Conservation (phyloP, 2,797 vertebrate species). For the Huso huso region DNA sequence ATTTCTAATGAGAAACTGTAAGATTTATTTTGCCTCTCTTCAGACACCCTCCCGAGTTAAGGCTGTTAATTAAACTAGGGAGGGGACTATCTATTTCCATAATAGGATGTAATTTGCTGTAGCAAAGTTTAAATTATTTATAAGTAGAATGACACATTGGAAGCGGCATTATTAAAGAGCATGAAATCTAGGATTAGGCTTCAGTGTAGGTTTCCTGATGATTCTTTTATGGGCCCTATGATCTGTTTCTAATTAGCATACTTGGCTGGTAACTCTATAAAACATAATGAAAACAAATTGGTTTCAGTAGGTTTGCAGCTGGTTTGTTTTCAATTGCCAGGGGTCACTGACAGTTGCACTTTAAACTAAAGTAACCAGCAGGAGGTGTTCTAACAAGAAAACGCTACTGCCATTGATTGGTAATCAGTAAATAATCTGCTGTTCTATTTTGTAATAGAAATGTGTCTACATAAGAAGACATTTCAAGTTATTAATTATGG, state of each 20-base stretch:
- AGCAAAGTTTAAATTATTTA: slow-evolving; percentile 13
- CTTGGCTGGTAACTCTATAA: background rate
- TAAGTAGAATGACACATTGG: too few species aligned
- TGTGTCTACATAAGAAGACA: too few species aligned
- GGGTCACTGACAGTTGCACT: slow-evolving; percentile 2
- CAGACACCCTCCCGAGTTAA: slow-evolving; percentile 49
- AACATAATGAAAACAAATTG: slow-evolving; percentile 7
- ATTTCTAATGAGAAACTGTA: background rate
- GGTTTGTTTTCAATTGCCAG: background rate
- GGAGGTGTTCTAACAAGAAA: too few species aligned
- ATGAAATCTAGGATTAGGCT: too few species aligned
- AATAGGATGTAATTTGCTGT: background rate
- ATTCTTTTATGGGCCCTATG: slow-evolving; percentile 13
- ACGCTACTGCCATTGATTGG: too few species aligned
- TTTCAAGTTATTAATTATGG: too few species aligned
- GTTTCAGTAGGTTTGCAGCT: slow-evolving; percentile 7
- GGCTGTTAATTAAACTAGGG: slow-evolving; percentile 48
- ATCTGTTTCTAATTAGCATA: slow-evolving; percentile 20
- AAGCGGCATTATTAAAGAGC: too few species aligned
- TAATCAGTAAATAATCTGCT: too few species aligned
- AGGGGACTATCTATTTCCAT: slow-evolving; percentile 1
- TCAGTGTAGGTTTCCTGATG: too few species aligned
- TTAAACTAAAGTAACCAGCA: too few species aligned
- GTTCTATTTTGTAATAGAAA: too few species aligned
- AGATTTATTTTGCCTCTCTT: slow-evolving; percentile 30